A percentile compares a stretch with the other conserved stretches of the same genome.
phyloP scores from a whole-genome alignment of 2,888 invertebrate species.

The Agonopterix subpropinquella region DNA sequence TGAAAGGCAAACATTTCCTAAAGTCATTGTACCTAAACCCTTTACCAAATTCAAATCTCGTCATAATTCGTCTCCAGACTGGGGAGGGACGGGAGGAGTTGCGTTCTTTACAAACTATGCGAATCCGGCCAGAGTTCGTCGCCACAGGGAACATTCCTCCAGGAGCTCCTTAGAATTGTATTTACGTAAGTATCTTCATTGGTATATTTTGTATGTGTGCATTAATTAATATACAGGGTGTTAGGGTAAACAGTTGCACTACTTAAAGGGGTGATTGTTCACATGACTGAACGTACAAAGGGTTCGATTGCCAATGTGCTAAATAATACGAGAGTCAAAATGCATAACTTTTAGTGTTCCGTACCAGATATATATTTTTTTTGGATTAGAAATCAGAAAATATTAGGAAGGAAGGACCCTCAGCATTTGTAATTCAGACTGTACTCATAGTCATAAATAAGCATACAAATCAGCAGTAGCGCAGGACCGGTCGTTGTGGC shows the following conservation, averaged over 20 bases:
- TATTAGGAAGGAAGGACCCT: no score
- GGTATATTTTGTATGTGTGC: neutral
- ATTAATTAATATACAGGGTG: neutral
- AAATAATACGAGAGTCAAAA: no score
- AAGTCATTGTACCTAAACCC: neutral
- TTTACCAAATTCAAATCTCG: neutral
- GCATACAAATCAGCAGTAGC: no score
- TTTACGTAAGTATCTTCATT: conserved; percentile 76
- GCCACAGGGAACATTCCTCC: conserved; percentile 75
- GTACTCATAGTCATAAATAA: no score
- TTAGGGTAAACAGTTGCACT: neutral
- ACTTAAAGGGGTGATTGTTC: no score
- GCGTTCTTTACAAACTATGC: conserved; percentile 80
- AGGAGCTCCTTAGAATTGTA: conserved; percentile 78
- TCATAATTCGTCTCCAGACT: conserved; percentile 46
- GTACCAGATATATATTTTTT: no score
- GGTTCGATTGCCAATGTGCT: no score
- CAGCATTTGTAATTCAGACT: no score
- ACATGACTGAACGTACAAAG: no score
- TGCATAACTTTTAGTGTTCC: no score
- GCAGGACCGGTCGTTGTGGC: no score
- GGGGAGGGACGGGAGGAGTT: conserved; percentile 75
- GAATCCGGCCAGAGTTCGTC: conserved; percentile 61
- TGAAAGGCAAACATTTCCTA: neutral
- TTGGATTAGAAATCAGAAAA: no score